Percentiles rank a stretch among this genome's conserved stretches.
Evolutionary conservation across 92 coral and sea anemone genomes (phyloP).

Genomic region (Nematostella vectensis): DNA sequence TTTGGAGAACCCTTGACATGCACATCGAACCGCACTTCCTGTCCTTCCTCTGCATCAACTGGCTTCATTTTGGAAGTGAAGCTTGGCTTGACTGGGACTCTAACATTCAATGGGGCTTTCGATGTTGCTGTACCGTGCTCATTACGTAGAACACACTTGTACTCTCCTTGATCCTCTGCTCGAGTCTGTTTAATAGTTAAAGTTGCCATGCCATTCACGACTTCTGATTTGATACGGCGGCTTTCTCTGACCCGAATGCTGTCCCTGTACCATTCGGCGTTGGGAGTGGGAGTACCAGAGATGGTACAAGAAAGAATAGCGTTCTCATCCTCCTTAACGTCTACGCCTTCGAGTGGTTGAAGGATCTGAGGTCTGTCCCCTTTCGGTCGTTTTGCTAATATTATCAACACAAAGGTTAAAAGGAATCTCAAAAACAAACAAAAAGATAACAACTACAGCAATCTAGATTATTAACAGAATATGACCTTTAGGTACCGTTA

Average conservation of each 20-base stretch:
- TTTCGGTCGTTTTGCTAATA: constrained; percentile 49
- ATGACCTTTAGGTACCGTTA: too few relatives aligned
- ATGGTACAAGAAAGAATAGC: constrained; percentile 70
- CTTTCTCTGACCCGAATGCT: constrained; percentile 61
- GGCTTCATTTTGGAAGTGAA: constrained; percentile 69
- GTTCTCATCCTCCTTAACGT: constrained; percentile 61
- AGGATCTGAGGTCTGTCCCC: constrained; percentile 56
- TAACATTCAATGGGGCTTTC: constrained; percentile 42
- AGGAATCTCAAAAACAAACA: neutral
- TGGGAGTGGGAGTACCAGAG: constrained; percentile 70
- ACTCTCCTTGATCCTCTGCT: constrained; percentile 75
- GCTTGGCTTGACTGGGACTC: constrained; percentile 62
- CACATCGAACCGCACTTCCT: constrained; percentile 60
- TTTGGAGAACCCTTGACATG: constrained; percentile 64
- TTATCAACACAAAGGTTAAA: neutral
- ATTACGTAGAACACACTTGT: constrained; percentile 75
- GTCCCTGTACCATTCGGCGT: constrained; percentile 72
- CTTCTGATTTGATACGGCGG: constrained; percentile 54
- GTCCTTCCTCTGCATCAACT: constrained; percentile 66
- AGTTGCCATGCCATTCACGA: constrained; percentile 39
- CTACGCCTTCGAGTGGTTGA: constrained; percentile 51
- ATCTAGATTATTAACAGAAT: too few relatives aligned
- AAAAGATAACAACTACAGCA: neutral
- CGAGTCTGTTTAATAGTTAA: constrained; percentile 54
- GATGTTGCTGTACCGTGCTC: constrained; percentile 66